These are phyloP conservation scores for Meteorus cinctellus DNA, from an alignment of 2,888 invertebrate genomes.

Conservation along the genomic window DNA sequence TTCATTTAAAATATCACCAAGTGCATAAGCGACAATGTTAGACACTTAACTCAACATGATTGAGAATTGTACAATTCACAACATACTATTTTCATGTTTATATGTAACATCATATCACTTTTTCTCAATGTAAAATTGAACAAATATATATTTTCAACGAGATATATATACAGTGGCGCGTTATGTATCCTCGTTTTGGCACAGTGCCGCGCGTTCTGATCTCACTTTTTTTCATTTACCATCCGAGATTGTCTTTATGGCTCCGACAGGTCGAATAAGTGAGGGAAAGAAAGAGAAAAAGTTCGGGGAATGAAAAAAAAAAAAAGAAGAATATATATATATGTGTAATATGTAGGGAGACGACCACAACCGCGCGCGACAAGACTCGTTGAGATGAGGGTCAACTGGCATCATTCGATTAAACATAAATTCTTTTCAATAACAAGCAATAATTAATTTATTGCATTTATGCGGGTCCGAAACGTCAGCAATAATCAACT, in stretches of 20 bases:
- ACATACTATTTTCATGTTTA: slow-evolving; percentile 1
- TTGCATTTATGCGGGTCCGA: slow-evolving; percentile 59
- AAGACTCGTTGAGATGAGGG: slow-evolving; percentile 51
- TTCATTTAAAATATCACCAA: slow-evolving; percentile 20
- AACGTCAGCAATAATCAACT: slow-evolving; percentile 48
- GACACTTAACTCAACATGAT: slow-evolving; percentile 40
- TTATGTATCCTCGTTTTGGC: slow-evolving; percentile 14
- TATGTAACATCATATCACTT: neutral
- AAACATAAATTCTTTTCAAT: slow-evolving; percentile 67
- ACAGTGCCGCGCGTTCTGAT: slow-evolving; percentile 11
- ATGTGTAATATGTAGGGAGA: neutral
- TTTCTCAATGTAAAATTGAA: neutral
- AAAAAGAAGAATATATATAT: neutral
- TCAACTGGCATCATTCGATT: slow-evolving; percentile 68
- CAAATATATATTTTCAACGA: neutral
- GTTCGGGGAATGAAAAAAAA: neutral
- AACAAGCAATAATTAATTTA: slow-evolving; percentile 67
- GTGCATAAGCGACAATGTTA: slow-evolving; percentile 38
- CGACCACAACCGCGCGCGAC: slow-evolving; percentile 10
- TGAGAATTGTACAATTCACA: slow-evolving; percentile 34
- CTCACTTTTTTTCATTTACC: slow-evolving; percentile 9
- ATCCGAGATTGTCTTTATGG: slow-evolving; percentile 12
- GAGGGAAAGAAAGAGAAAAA: neutral
- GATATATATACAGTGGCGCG: neutral
- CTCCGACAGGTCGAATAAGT: slow-evolving; percentile 10